Conservation (phyloP, 2,888 invertebrate genomes). For the Sinotaia quadrata region DNA sequence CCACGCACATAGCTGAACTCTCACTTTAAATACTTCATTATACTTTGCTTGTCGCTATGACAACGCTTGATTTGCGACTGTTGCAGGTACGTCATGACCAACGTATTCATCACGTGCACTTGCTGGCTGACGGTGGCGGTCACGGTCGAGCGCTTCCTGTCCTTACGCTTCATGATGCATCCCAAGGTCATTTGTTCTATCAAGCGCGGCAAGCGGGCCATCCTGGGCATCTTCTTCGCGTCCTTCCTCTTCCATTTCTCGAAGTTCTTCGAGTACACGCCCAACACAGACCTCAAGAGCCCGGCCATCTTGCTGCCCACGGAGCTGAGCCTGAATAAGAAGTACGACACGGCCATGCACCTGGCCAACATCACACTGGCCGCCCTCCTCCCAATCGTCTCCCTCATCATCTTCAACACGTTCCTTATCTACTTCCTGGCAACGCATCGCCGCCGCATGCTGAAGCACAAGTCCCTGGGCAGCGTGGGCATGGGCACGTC, state of each 20-base stretch:
- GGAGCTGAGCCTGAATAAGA: conserved; percentile 35
- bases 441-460: conserved; percentile 42
- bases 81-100: conserved; percentile 45
- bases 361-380: conserved; percentile 43
- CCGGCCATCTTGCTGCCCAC: conserved; percentile 27
- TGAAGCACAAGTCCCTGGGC: conserved; percentile 35
- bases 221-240: conserved; percentile 42
- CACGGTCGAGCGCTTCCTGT: conserved; percentile 50
- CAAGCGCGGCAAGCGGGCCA: conserved; percentile 40
- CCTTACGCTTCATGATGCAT: conserved; percentile 47
- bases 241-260: conserved; percentile 47
- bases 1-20: too few species aligned
- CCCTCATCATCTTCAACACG: conserved; percentile 44
- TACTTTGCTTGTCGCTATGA: background rate
- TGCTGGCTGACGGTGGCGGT: conserved; percentile 56
- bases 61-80: too few species aligned
- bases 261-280: conserved; percentile 47
- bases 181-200: conserved; percentile 44
- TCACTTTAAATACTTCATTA: background rate
- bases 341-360: conserved; percentile 43
- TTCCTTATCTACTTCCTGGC: conserved; percentile 46
- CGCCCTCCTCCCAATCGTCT: conserved; percentile 42
- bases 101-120: conserved; percentile 48
- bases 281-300: conserved; percentile 37
- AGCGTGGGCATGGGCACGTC: conserved; percentile 25